Evolutionary conservation across 2,888 invertebrate genomes (phyloP), one percentile per base, ranked within the genome.

Genomic region (Dicyrtomina minuta): DNA sequence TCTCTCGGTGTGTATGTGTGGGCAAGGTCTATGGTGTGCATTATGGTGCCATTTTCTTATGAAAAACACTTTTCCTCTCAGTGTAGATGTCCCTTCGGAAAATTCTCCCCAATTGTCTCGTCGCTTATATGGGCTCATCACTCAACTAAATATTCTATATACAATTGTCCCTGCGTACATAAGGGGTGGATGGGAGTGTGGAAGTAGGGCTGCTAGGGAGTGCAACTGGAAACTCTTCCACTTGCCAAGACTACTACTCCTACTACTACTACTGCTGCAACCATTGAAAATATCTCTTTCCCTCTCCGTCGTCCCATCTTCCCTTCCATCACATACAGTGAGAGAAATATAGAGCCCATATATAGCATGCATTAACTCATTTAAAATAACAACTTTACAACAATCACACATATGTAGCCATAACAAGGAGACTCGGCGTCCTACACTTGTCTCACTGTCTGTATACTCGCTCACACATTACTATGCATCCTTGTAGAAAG

Each of bases 1-100:
- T 51, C 43, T 49, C 24, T 62, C 27, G n/a, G n/a, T n/a, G n/a
- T n/a, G n/a, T n/a, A n/a, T n/a, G n/a, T n/a, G n/a, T n/a, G n/a
- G n/a, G n/a, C n/a, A n/a, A n/a, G n/a, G n/a, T n/a, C n/a, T 55
- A 24, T 33, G 15, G 15, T 24, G 61, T 43, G 70, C 69, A 76
- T 73, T 74, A 73, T 72, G 73, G 70, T 70, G 61, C 73, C 71
- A 74, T 76, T 76, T 74, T 71, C 71, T 70, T 70, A 73, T 70
- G 70, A 73, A 74, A 74, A 75, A 75, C 72, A 74, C 74, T 76
- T 70, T 73, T 53, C 74, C 62, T n/a, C 55, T 51, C 49, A 12
- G 65, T 65, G 26, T 65, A 51, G 33, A 65, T 51, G 65, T 65
- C 51, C 65, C 46, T 22, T 65, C 62, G 15, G 43, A 58, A 58